phyloP scores from a whole-genome alignment of 37 sponge, comb jelly and placozoan genomes.

The Theonella swinhoei region DNA sequence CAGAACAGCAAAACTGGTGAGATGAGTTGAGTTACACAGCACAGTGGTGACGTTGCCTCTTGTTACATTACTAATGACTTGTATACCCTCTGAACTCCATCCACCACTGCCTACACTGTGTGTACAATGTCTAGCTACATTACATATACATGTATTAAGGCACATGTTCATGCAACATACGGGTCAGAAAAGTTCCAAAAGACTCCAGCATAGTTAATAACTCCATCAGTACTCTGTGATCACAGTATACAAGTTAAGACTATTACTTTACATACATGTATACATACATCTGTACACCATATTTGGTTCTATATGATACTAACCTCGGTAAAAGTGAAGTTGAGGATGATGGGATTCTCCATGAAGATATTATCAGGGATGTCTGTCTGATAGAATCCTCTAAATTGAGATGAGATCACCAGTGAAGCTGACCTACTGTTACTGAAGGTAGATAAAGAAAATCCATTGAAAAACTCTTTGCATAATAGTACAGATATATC shows the following conservation, averaged over 20 bases:
- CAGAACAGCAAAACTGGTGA: conserved; percentile 75
- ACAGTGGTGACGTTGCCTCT: background rate
- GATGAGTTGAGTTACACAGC: conserved; percentile 41
- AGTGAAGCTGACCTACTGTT: conserved; percentile 38
- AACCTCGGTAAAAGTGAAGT: conserved; percentile 30
- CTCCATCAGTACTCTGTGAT: background rate
- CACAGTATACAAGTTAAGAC: background rate
- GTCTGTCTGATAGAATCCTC: background rate
- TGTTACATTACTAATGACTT: conserved; percentile 3
- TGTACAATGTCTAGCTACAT: too few species aligned
- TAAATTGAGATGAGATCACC: conserved; percentile 55
- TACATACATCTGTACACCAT: too few species aligned
- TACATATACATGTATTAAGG: background rate
- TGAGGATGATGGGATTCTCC: conserved; percentile 45
- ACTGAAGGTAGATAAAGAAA: background rate
- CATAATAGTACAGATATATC: background rate
- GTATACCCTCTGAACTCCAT: conserved; percentile 52
- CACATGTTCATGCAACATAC: too few species aligned
- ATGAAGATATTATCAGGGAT: background rate
- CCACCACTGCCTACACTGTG: conserved; percentile 40
- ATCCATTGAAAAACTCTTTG: too few species aligned
- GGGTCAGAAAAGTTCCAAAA: conserved; percentile 51
- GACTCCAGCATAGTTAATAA: conserved; percentile 1
- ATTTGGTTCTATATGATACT: too few species aligned
- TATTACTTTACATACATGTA: too few species aligned